Base-by-base conservation (phyloP, 2,888 invertebrate species). In the Gortyna flavago region DNA sequence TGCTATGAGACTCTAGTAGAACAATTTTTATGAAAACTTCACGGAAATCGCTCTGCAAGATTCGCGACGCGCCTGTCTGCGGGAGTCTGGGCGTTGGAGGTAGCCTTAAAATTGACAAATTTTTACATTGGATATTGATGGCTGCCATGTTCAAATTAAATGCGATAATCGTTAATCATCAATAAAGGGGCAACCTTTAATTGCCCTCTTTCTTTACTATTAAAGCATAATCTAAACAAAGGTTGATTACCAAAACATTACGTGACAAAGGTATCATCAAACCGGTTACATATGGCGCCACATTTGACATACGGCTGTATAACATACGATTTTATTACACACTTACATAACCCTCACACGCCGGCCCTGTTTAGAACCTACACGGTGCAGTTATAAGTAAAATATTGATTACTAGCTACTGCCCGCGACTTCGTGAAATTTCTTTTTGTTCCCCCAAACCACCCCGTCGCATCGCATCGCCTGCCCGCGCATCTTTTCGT, bases 271-370 rank as follows among this genome's bases (percentile, higher is more conserved):
- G 35, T 75, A 35, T 75, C 64, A 66, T 72, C 41, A 35, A 59
- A 18, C 21, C 41, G 51, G 57, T 66, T n/a, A n/a, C n/a, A n/a
- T n/a, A n/a, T n/a, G n/a, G n/a, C n/a, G n/a, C n/a, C 48, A 59
- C 64, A 48, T 79, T 51, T 51, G 38, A 35, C 44, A 38, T 44
- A 78, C 25, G 16, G 64, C 62, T 38, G 9, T 35, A 25, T 70
- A 38, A 13, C 48, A 29, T 64, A 54, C 35, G 16, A 35, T 21
- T 54, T 65, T 62, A 75, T 75, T 61, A 66, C 35, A 62, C 21
- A 61, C n/a, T 85, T 62, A 76, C 85, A 68, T 83, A 76, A 81
- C 76, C 29, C n/a, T 51, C 29, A 51, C 41, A 41, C 68, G n/a
- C n/a, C n/a, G n/a, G 61, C 48, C 13, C 51, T 74, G 32, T n/a